These are phyloP conservation scores for Emydura subglobosa DNA, from an alignment of 2,113 vertebrate genomes.

Conservation along the genomic window DNA sequence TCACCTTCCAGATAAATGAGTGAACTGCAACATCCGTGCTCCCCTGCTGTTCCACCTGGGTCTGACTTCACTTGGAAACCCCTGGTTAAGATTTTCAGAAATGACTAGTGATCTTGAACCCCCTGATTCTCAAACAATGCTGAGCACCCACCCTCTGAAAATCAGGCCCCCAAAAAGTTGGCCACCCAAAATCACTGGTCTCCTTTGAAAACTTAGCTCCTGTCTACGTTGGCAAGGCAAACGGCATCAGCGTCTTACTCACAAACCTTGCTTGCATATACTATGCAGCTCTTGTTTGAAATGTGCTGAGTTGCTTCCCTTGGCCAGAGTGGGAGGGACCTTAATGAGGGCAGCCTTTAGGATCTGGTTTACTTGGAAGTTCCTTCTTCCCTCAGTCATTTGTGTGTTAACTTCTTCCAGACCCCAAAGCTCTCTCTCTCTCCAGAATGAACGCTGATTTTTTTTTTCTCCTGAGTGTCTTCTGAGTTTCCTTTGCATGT, in stretches of 20 bases:
- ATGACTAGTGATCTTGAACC: background rate
- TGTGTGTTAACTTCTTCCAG: conserved; percentile 14
- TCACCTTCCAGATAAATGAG: background rate
- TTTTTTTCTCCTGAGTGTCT: conserved; percentile 52
- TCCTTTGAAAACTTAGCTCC: background rate
- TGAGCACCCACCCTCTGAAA: background rate
- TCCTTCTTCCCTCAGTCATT: background rate
- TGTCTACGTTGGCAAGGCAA: background rate
- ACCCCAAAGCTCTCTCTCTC: background rate
- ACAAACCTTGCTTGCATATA: background rate
- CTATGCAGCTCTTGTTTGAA: background rate
- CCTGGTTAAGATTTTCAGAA: background rate
- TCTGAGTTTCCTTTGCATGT: conserved; percentile 56
- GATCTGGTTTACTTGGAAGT: background rate
- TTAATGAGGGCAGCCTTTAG: background rate
- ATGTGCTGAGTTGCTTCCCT: background rate
- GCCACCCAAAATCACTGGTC: background rate
- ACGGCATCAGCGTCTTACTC: background rate
- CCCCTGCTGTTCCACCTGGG: background rate
- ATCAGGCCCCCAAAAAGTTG: background rate
- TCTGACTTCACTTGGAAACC: background rate
- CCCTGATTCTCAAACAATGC: background rate
- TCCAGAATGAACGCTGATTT: conserved; percentile 8
- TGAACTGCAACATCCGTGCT: background rate
- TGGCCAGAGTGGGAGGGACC: background rate